A percentile compares a stretch with the other conserved stretches of the same genome.
Evolutionary conservation across 2,797 vertebrate genomes (phyloP).

Genomic region (Gymnodraco acuticeps): DNA sequence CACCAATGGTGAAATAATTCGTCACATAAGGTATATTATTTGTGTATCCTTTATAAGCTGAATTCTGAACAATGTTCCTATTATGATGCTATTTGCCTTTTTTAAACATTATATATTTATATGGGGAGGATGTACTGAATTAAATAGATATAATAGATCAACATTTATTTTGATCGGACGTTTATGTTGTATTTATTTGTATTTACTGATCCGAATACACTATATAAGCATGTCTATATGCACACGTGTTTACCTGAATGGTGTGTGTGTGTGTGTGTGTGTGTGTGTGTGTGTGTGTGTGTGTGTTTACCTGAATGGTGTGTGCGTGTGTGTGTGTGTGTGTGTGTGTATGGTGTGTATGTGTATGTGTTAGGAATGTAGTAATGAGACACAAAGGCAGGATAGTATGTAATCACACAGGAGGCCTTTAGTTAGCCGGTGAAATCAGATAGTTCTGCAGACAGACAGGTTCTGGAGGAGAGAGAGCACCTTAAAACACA

Average conservation of each 20-base stretch:
- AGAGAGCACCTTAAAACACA: slow-evolving; percentile 70
- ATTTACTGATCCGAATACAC: not conserved
- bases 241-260: slow-evolving; percentile 37
- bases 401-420: slow-evolving; percentile 78
- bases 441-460: slow-evolving; percentile 82
- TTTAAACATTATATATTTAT: not conserved
- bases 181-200: not conserved
- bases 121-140: not conserved
- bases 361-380: slow-evolving; percentile 72
- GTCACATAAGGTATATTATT: not conserved
- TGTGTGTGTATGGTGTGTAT: slow-evolving; percentile 12
- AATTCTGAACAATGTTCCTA: not conserved
- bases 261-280: slow-evolving; percentile 61
- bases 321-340: slow-evolving; percentile 21
- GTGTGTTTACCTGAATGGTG: slow-evolving; percentile 60
- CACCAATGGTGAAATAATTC: not conserved
- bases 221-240: not conserved
- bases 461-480: slow-evolving; percentile 75
- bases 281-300: slow-evolving; percentile 57
- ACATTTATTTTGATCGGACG: not conserved
- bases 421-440: slow-evolving; percentile 74
- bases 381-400: slow-evolving; percentile 76
- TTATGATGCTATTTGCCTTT: not conserved
- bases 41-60: not conserved
- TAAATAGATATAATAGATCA: not conserved